A percentile compares a stretch with the other conserved stretches of the same genome.
Conservation (phyloP, 2,797 vertebrate genomes). For the Lepilemur septentrionalis region DNA sequence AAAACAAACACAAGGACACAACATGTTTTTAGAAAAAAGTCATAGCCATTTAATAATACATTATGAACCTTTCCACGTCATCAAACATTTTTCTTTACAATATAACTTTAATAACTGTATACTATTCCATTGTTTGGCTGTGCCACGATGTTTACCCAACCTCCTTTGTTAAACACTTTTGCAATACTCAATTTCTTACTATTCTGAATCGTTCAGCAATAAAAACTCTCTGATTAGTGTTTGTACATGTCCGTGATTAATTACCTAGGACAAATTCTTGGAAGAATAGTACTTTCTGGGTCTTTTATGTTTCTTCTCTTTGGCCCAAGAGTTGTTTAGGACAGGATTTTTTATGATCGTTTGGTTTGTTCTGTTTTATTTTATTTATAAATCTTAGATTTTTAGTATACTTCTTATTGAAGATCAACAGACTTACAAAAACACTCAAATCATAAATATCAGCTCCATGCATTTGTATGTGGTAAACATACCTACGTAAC, state of each 20-base stretch:
- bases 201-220: neutral
- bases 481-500: accelerated
- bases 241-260: neutral
- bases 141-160: neutral
- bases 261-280: neutral
- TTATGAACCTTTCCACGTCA: neutral
- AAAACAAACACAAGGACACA: neutral
- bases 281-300: neutral
- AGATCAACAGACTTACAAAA: neutral
- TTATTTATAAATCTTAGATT: neutral
- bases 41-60: neutral
- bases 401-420: neutral
- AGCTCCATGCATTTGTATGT: neutral
- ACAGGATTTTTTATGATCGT: neutral
- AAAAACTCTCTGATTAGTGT: neutral
- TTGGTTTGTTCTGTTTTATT: neutral
- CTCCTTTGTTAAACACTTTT: neutral
- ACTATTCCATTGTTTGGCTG: neutral
- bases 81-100: neutral
- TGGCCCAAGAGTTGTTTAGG: neutral
- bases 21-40: neutral
- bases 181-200: neutral
- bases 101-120: neutral
- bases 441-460: neutral
- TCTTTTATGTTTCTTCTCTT: neutral